Base-by-base conservation (phyloP, 2,888 invertebrate genomes). In the Morpho achilles region DNA sequence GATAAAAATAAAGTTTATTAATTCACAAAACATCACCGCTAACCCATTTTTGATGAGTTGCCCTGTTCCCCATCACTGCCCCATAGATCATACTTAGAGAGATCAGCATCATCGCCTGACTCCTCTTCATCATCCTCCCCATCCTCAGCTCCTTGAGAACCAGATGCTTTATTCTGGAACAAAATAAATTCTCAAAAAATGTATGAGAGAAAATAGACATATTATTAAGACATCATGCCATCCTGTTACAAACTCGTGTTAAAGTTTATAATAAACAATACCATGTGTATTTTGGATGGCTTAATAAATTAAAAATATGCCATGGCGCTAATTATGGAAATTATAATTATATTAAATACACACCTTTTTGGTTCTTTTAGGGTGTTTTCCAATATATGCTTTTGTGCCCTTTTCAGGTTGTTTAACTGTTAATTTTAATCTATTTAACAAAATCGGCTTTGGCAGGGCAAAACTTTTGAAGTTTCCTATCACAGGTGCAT, bases 51-150 rank as follows among this genome's bases (percentile, higher is more conserved):
- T 2, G 81, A 77, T 32, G 83, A 70, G 61, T 77, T 77, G 52
- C 77, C 80, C 64, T 90, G 81, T 59, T 91, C 93, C 50, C 92
- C 93, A 61, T 93, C 94, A 66, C 92, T 92, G 61, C 94, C 95
- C 93, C 95, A 95, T 48, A 96, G 85, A 75, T 95, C 95, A 78
- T 96, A 96, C 77, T 96, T 96, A 32, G 95, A 94, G 51, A 96
- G 87, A 79, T 96, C 95, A 8, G 92, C 95, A 55, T 91, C 90
- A 57, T 93, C 93, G 0, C 93, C 93, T 0, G 92, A 92, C 57
- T 92, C 92, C 53, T 92, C 92, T 7, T 93, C 93, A 0, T 92
- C 93, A 0, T 93, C 93, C 0, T 91, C 92, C 2, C 79, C 91
- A 0, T 80, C 88, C 9, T 84, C 89, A 1, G 83, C 84, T 7